These are phyloP conservation scores for Tenualosa thibaudeaui DNA, from an alignment of 2,797 vertebrate species.

Conservation along the genomic window DNA sequence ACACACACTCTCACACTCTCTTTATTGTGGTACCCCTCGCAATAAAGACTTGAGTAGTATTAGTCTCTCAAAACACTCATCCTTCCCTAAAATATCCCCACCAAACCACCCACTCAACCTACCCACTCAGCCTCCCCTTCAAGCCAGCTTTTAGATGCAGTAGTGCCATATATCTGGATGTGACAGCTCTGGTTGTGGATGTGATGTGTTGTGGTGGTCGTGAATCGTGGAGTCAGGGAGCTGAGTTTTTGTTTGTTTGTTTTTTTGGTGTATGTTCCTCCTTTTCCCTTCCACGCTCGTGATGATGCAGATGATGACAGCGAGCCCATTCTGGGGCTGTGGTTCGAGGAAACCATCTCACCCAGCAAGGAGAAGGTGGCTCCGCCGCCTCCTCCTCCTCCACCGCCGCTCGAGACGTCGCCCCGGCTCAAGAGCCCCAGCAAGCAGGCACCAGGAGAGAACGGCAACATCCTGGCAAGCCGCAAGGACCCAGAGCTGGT, in stretches of 20 bases:
- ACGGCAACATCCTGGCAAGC: conserved; percentile 96
- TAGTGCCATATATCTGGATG: conserved; percentile 37
- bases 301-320: conserved; percentile 90
- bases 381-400: conserved; percentile 89
- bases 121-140: background rate
- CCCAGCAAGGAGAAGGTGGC: conserved; percentile 96
- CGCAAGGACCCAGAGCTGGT: conserved; percentile 98
- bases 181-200: background rate
- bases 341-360: conserved; percentile 99
- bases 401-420: conserved; percentile 90
- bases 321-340: conserved; percentile 96
- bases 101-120: background rate
- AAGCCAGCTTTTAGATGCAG: conserved; percentile 58
- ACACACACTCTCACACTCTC: background rate
- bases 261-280: background rate
- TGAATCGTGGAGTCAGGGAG: conserved; percentile 30
- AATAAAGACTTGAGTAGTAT: conserved; percentile 63
- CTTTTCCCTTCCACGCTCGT: conserved; percentile 4
- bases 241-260: background rate
- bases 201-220: background rate
- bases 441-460: conserved; percentile 89
- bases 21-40: conserved; percentile 67
- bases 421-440: conserved; percentile 93
- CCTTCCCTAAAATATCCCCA: background rate
- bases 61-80: conserved; percentile 9